Percentiles rank a stretch among this genome's conserved stretches.
phyloP scores from a whole-genome alignment of 2,113 vertebrate species.

The Blennius ocellaris region DNA sequence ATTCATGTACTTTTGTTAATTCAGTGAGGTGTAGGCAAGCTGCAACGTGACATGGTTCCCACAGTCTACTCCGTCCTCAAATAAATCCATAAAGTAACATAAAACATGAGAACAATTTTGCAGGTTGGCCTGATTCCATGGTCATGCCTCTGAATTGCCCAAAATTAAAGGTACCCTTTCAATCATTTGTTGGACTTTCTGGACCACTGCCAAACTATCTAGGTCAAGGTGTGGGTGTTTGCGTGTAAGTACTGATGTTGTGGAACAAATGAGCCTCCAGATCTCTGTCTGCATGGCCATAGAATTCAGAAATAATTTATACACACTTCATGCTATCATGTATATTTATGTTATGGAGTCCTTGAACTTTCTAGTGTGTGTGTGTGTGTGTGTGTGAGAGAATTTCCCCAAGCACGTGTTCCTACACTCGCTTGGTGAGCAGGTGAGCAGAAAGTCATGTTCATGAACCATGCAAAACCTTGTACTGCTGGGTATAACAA shows the following conservation, averaged over 20 bases:
- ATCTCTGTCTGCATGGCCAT: background rate
- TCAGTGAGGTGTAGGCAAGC: background rate
- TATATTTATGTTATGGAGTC: too few relatives aligned
- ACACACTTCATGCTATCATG: background rate
- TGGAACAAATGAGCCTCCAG: background rate
- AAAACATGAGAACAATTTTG: background rate
- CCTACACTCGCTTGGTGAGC: background rate
- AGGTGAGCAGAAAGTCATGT: constrained; percentile 29
- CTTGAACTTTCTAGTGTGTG: background rate
- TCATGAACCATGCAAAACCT: constrained; percentile 31
- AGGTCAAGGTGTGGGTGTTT: constrained; percentile 13
- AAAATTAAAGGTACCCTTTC: background rate
- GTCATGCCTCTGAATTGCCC: background rate
- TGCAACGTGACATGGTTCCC: constrained; percentile 8
- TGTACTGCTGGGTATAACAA: constrained; percentile 6
- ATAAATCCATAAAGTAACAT: background rate
- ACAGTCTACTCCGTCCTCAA: background rate
- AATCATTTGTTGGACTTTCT: background rate
- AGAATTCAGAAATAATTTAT: background rate
- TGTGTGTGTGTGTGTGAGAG: background rate
- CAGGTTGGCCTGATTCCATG: background rate
- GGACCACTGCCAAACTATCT: constrained; percentile 9
- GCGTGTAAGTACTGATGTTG: background rate
- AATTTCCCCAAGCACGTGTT: constrained; percentile 13
- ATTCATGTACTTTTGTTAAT: constrained; percentile 22